Base-by-base conservation (phyloP, 2,888 invertebrate species). In the Noctua janthe region DNA sequence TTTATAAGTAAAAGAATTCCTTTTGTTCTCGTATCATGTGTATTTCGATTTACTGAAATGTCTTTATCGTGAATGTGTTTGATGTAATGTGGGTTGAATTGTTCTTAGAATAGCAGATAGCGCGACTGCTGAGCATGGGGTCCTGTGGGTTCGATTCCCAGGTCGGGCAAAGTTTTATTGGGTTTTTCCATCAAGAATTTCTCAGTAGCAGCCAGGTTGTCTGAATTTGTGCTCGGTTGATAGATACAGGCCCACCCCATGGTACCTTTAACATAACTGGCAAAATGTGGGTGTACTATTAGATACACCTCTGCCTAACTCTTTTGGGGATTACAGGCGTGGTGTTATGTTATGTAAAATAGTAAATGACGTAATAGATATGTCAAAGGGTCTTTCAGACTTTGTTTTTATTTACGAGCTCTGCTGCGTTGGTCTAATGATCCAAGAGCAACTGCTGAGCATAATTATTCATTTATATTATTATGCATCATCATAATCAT, bases 1-100 rank as follows among this genome's bases (percentile, higher is more conserved):
- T 83, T 81, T 71, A 67, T 87, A 76, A 81, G 74, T 78, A 78
- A 89, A 80, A 80, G 78, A 78, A 87, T 75, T 85, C 79, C 70
- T 74, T 88, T 85, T 89, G 79, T 80, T 81, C 78, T 89, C 72
- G 59, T 83, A 77, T 66, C 56, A 78, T 70, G 71, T 83, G 72
- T 81, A 79, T 80, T 80, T 79, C 72, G 66, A 76, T 85, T 78
- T 78, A 74, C 76, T 35, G 74, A 70, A 81, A 76, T 54, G 15
- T 74, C 64, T 74, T 88, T 86, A 71, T 76, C 51, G 43, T 64
- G 62, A 73, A 76, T 54, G 69, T 75, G 5, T 74, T 64, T 85
- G 71, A 76, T 66, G 62, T 74, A 62, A 72, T 74, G 39, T 66
- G 20, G 35, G 64, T 87, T 72, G 43, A 69, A 66, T 75, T 64